Base-by-base conservation (phyloP, 1,140 invertebrate genomes). In the Zaprionus ghesquierei region DNA sequence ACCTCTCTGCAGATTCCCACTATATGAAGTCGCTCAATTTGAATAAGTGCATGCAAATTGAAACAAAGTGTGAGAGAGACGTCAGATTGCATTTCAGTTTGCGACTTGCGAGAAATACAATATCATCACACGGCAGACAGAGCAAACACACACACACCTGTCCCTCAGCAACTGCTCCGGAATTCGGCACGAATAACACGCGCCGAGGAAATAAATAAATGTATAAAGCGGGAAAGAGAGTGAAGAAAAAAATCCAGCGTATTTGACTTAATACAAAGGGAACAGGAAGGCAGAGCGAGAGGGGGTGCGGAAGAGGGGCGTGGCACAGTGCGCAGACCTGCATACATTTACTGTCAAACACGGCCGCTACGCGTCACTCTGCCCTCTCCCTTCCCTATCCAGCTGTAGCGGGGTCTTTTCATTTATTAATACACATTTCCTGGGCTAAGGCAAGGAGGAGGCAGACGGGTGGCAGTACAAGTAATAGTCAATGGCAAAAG, bases 61-160 rank as follows among this genome's bases (percentile, higher is more conserved):
- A 75, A 63, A 69, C 46, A 75, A 56, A 75, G 72, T 75, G 66
- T 60, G 58, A 75, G 63, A 70, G 44, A 64, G 53, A 54, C 33
- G 66, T 70, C 59, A 75, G 53, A 33, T 75, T 63, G 72, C 72
- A 70, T 70, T 75, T 35, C 65, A 54, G 38, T 49, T 22, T 27
- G n/a, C n/a, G n/a, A n/a, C n/a, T n/a, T n/a, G n/a, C n/a, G n/a
- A n/a, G 65, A 56, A 49, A 68, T 38, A 62, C 70, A 69, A 66
- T 66, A 72, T 41, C 46, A 50, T 33, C 29, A 18, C 29, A 18
- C 25, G 49, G 31, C 35, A 20, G 59, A n/a, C n/a, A n/a, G n/a
- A n/a, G n/a, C n/a, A n/a, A n/a, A n/a, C 25, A 61, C 27, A 61
- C 60, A 35, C 46, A 15, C 50, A 23, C 33, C 25, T 23, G 15